Conservation (phyloP, 1,140 invertebrate genomes). For the Nasonia longicornis region DNA sequence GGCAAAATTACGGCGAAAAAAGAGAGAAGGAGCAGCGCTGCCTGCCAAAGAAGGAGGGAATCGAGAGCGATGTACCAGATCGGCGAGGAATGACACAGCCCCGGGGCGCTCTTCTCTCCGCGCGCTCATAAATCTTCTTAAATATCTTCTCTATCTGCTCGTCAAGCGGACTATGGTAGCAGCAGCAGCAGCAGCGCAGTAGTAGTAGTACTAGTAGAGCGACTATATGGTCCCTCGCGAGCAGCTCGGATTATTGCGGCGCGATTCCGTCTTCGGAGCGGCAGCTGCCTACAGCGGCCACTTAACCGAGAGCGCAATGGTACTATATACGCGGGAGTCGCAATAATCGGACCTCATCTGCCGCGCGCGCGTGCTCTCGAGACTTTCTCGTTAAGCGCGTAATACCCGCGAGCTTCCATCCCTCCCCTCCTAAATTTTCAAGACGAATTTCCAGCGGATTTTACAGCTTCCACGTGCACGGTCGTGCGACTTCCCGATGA, state of each 20-base stretch:
- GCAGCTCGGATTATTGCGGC: constrained; percentile 29
- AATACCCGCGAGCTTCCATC: not conserved
- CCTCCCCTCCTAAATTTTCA: not conserved
- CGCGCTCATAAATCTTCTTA: constrained; percentile 52
- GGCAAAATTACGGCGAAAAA: constrained; percentile 21
- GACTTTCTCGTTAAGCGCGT: constrained; percentile 45
- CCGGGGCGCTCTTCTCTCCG: constrained; percentile 10
- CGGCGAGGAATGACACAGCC: constrained; percentile 44
- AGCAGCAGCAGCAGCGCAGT: too few relatives aligned
- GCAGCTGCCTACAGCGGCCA: constrained; percentile 1
- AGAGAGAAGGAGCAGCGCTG: too few relatives aligned
- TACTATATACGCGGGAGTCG: not conserved
- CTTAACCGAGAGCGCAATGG: not conserved
- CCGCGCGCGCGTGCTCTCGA: constrained; percentile 13
- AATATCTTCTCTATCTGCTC: constrained; percentile 49
- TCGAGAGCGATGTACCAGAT: not conserved
- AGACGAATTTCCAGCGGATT: constrained; percentile 6
- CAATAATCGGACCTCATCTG: constrained; percentile 14
- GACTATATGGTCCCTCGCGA: not conserved
- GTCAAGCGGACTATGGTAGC: constrained; percentile 35
- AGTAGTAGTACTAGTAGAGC: not conserved
- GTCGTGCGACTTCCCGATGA: not conserved
- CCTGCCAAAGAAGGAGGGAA: not conserved
- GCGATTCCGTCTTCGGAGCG: not conserved
- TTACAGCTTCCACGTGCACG: not conserved